These are phyloP conservation scores for Microcebus murinus DNA, from an alignment of 2,113 vertebrate species.

Conservation along the genomic window DNA sequence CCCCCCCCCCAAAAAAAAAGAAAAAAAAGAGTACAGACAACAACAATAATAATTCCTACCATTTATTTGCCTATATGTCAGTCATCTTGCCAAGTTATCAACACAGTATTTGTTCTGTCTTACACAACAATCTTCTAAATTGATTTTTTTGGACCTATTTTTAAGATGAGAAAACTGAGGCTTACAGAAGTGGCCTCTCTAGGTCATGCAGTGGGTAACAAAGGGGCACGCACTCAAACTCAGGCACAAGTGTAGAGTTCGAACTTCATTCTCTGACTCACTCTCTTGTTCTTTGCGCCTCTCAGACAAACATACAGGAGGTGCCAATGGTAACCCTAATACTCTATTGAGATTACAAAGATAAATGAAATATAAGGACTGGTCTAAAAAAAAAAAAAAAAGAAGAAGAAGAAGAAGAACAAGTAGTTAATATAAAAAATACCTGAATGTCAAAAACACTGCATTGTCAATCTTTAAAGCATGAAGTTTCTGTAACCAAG, in stretches of 20 bases:
- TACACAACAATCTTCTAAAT: neutral
- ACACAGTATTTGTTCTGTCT: neutral
- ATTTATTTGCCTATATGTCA: neutral
- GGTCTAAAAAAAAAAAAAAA: neutral
- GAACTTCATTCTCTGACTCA: rapidly evolving
- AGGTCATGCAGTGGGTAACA: neutral
- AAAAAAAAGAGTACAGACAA: no score
- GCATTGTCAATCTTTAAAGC: conserved; percentile 5
- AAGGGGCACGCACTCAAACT: neutral
- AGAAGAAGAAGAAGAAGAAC: no score
- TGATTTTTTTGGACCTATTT: neutral
- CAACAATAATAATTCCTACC: neutral
- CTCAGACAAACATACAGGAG: neutral
- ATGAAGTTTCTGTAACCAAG: conserved; percentile 67
- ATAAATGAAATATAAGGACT: neutral
- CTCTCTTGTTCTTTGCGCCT: neutral
- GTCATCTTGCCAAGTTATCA: neutral
- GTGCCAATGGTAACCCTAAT: rapidly evolving
- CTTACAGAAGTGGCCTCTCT: neutral
- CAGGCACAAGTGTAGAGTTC: rapidly evolving
- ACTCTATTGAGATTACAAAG: neutral
- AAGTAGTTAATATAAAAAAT: conserved; percentile 27
- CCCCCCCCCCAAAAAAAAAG: no score
- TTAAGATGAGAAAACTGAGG: neutral
- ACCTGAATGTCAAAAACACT: neutral